Evolutionary conservation across 53 echinoderm and acorn worm species (phyloP).

Genomic region (Holothuria scabra): DNA sequence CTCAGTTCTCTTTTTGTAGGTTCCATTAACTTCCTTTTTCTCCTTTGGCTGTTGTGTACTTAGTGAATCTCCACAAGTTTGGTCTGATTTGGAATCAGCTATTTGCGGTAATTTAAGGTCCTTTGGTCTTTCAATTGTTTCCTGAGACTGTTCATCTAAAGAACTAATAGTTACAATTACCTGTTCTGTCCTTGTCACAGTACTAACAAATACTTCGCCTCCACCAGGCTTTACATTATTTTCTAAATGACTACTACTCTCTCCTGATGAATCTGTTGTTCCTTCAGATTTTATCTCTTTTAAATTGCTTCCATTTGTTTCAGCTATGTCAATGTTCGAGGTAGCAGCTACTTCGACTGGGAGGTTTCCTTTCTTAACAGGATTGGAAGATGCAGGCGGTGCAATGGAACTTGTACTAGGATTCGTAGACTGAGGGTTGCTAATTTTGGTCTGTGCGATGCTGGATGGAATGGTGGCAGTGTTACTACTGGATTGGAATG

Average conservation of each 20-base stretch:
- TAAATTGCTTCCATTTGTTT: too few species aligned
- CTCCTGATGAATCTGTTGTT: neutral
- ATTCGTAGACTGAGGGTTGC: neutral
- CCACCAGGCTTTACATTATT: neutral
- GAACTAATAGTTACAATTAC: too few species aligned
- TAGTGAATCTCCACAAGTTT: too few species aligned
- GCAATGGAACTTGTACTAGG: neutral
- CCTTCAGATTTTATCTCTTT: neutral
- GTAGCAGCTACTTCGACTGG: too few species aligned
- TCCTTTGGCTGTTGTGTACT: too few species aligned
- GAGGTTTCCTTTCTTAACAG: neutral
- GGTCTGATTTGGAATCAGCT: too few species aligned
- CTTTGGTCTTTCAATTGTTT: neutral
- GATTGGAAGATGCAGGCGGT: neutral
- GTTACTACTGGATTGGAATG: neutral
- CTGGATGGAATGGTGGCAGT: neutral
- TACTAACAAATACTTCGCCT: neutral
- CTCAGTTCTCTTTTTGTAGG: neutral
- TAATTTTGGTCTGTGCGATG: neutral
- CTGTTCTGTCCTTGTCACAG: neutral
- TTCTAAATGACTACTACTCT: neutral
- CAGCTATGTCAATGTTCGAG: neutral
- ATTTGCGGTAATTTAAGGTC: constrained; percentile 3
- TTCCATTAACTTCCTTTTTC: too few species aligned
- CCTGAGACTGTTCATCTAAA: neutral